Conservation (phyloP, 2,888 invertebrate genomes). For the Silvanus unidentatus region DNA sequence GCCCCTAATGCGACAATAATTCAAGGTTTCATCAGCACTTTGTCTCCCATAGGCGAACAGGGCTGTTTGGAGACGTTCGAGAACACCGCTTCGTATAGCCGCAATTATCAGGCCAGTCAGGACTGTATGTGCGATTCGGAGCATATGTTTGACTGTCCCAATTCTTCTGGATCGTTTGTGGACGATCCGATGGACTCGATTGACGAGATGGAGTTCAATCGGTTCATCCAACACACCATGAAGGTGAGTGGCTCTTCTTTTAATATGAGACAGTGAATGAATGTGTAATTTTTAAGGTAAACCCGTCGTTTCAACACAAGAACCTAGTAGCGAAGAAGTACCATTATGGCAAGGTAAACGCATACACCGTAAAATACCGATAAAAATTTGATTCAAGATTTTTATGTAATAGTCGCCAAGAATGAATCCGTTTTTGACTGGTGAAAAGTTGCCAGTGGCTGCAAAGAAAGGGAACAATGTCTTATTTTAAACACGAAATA, state of each 20-base stretch:
- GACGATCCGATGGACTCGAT: slow-evolving; percentile 40
- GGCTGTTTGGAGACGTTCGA: slow-evolving; percentile 89
- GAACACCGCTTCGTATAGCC: slow-evolving; percentile 92
- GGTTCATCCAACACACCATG: slow-evolving; percentile 56
- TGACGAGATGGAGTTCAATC: slow-evolving; percentile 57
- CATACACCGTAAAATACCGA: neutral
- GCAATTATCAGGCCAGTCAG: slow-evolving; percentile 85
- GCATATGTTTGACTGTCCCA: slow-evolving; percentile 92
- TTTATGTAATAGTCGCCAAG: slow-evolving; percentile 11
- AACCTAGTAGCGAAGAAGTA: slow-evolving; percentile 73
- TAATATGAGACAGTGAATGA: neutral
- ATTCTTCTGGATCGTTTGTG: slow-evolving; percentile 44
- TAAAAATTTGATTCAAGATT: neutral
- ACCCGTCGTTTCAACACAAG: slow-evolving; percentile 52
- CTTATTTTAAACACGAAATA: slow-evolving; percentile 36
- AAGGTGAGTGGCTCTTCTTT: slow-evolving; percentile 42
- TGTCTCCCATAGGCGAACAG: slow-evolving; percentile 57
- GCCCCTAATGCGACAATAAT: slow-evolving; percentile 1
- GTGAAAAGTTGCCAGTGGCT: slow-evolving; percentile 83
- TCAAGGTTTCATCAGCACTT: neutral
- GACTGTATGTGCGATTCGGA: slow-evolving; percentile 98
- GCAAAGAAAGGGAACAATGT: slow-evolving; percentile 87
- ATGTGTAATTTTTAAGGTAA: slow-evolving; percentile 23
- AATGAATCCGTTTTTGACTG: slow-evolving; percentile 74
- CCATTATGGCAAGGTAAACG: slow-evolving; percentile 49